Conservation (phyloP, 2,113 vertebrate species). For the Brachypodius melanocephalos region DNA sequence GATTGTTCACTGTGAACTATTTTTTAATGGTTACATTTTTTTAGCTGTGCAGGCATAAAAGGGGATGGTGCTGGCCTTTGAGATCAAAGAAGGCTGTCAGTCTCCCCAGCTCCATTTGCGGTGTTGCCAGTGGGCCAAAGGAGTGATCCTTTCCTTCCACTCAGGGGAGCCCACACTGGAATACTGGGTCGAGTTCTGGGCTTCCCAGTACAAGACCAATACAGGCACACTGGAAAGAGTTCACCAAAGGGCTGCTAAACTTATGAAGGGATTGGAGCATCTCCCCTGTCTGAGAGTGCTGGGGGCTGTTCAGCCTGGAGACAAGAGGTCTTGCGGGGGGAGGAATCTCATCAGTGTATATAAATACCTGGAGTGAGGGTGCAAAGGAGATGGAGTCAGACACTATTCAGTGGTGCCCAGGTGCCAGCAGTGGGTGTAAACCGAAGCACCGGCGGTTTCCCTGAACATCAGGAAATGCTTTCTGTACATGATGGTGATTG, state of each 20-base stretch:
- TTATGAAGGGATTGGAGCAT: background rate
- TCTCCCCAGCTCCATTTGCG: accelerated
- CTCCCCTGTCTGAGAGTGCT: accelerated
- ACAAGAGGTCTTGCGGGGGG: accelerated
- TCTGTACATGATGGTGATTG: background rate
- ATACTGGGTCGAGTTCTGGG: background rate
- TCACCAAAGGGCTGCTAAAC: background rate
- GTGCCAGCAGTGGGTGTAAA: background rate
- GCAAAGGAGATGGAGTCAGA: accelerated
- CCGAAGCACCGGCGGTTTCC: background rate
- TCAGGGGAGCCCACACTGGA: background rate
- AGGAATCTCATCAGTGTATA: background rate
- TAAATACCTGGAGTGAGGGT: background rate
- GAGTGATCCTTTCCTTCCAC: background rate
- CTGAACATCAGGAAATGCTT: background rate
- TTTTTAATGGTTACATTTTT: background rate
- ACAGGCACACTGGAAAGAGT: background rate
- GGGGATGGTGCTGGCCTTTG: background rate
- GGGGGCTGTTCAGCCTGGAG: background rate
- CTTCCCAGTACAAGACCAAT: background rate
- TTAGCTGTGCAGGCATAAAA: background rate
- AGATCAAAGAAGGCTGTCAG: background rate
- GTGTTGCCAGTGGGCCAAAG: background rate
- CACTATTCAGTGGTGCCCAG: background rate
- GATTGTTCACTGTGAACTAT: background rate